phyloP scores from a whole-genome alignment of 2,888 invertebrate species.

The Xanthia icteritia region DNA sequence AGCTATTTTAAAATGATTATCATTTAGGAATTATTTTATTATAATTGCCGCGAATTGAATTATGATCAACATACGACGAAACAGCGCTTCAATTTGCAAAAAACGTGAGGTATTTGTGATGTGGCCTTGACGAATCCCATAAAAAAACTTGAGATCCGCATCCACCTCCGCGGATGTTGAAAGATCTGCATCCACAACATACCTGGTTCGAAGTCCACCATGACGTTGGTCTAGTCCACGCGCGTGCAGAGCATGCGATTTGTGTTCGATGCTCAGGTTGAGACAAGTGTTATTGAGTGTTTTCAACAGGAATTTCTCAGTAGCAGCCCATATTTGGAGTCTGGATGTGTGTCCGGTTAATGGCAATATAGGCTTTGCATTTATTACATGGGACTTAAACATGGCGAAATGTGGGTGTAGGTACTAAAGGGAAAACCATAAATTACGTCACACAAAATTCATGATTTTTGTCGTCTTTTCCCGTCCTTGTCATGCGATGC shows the following conservation, averaged over 20 bases:
- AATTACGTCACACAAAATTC: not conserved
- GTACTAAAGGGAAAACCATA: not conserved
- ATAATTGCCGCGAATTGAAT: too few relatives aligned
- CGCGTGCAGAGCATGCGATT: not conserved
- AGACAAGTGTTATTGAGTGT: not conserved
- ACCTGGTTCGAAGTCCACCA: not conserved
- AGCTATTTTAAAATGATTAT: too few relatives aligned
- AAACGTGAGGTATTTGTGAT: too few relatives aligned
- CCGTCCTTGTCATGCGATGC: too few relatives aligned
- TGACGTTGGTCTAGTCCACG: not conserved
- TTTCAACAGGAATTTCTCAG: not conserved
- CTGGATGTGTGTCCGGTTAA: not conserved
- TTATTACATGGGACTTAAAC: not conserved
- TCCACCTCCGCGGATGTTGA: too few relatives aligned
- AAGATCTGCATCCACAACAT: too few relatives aligned
- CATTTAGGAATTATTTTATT: too few relatives aligned
- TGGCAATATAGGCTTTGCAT: not conserved
- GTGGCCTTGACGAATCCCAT: too few relatives aligned
- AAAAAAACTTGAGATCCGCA: too few relatives aligned
- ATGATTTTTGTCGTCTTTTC: not conserved
- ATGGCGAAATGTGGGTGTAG: not conserved
- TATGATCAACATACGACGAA: too few relatives aligned
- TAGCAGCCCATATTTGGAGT: not conserved
- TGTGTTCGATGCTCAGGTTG: not conserved
- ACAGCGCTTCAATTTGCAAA: too few relatives aligned